These are phyloP conservation scores for Oceanites oceanicus DNA, from an alignment of 2,113 vertebrate species.

Conservation along the genomic window DNA sequence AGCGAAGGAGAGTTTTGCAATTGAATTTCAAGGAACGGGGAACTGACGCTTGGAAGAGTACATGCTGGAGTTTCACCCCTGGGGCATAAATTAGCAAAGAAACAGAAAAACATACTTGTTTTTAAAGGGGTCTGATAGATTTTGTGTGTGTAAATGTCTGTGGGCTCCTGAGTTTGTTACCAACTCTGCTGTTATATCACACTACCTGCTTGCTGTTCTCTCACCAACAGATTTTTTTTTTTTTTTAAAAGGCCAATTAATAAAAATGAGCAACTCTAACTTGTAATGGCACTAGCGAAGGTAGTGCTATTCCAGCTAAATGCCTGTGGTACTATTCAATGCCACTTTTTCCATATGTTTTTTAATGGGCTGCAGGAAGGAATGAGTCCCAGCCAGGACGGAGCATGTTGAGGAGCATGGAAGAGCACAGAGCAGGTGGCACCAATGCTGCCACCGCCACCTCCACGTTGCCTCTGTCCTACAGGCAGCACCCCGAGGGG, in stretches of 20 bases:
- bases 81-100: neutral
- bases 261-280: neutral
- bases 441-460: accelerated
- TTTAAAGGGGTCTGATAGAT: neutral
- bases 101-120: neutral
- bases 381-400: neutral
- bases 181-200: neutral
- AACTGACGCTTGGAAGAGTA: neutral
- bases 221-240: neutral
- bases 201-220: neutral
- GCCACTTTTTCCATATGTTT: neutral
- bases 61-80: neutral
- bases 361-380: neutral
- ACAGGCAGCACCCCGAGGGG: neutral
- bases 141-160: neutral
- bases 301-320: neutral
- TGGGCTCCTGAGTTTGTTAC: neutral
- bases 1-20: neutral
- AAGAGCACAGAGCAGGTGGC: neutral
- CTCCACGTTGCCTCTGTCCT: neutral
- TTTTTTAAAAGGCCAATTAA: neutral
- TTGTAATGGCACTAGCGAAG: neutral
- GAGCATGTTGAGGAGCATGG: accelerated
- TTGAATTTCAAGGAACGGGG: neutral
- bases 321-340: neutral